Base-by-base conservation (phyloP, 2,113 vertebrate species). In the Catagonus wagneri region DNA sequence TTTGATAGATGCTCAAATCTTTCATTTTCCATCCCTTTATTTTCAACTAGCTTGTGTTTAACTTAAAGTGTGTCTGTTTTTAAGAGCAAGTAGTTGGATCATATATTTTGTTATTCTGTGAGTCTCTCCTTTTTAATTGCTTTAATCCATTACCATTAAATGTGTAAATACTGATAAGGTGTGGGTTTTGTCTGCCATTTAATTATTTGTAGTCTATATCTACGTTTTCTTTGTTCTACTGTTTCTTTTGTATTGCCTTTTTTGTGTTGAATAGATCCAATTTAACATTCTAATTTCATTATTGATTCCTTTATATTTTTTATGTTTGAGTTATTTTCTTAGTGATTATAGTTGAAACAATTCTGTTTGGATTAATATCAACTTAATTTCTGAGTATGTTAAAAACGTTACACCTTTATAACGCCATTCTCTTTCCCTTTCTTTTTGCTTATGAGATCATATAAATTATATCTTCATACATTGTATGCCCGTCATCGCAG, bases 251-350 rank as follows among this genome's bases (percentile, higher is more conserved):
- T 71, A 63, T 13, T 60, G 36, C 61, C 52, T 90, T 29, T 83
- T 58, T 75, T 75, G 3, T 76, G 20, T 76, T 66, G 34, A 58
- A 60, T 80, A 34, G 52, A 39, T 93, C 52, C 54, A 29, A 3
- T 52, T 80, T 71, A 71, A 7, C 16, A 23, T 87, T 79, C 78
- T 93, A 58, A 78, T 93, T 93, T 6, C 4, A 20, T 36, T 66
- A 1, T 34, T 80, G 19, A n/a, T 69, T 71, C 32, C 34, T 65
- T 63, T 39, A 36, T 90, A 80, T 63, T 75, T 50, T 81, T 74
- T 94, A 61, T n/a, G 63, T 93, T 83, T 68, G 6, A 86, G 44
- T 85, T 84, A 14, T 56, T 75, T 65, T 85, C 20, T 56, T 79
- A 69, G 16, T 90, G 72, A 20, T 90, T 85, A 63, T 7, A 90